phyloP scores from a whole-genome alignment of 2,888 invertebrate genomes.

The Drosophila helvetica region DNA sequence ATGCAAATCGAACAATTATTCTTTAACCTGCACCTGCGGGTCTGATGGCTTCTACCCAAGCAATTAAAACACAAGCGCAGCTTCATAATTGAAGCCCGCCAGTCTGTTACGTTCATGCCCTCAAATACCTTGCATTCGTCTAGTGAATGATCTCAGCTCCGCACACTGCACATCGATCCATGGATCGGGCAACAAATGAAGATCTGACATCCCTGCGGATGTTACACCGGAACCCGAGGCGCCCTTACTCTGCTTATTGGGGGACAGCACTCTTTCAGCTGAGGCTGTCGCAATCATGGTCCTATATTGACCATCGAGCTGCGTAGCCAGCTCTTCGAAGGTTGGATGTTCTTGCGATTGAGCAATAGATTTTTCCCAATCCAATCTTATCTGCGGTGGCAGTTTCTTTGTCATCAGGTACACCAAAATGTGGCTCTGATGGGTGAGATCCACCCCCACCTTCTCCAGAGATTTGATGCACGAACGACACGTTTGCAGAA shows the following conservation, averaged over 20 bases:
- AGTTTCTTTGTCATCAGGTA: neutral
- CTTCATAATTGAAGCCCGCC: neutral
- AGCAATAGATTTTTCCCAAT: neutral
- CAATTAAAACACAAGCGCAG: neutral
- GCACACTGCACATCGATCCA: neutral
- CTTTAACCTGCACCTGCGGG: neutral
- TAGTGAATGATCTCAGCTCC: neutral
- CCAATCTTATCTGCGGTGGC: neutral
- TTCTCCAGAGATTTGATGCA: conserved; percentile 5
- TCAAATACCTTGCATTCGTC: too few species aligned
- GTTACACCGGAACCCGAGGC: too few species aligned
- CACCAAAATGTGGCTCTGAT: neutral
- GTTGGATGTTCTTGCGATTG: too few species aligned
- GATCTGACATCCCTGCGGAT: too few species aligned
- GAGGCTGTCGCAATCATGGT: too few species aligned
- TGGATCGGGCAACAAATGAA: too few species aligned
- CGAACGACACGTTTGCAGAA: conserved; percentile 6
- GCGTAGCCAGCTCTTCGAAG: too few species aligned
- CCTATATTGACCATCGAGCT: too few species aligned
- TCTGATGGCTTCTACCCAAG: neutral
- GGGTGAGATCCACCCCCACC: neutral
- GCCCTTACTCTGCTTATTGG: too few species aligned
- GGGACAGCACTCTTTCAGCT: too few species aligned
- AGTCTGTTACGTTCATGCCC: neutral
- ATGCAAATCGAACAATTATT: too few species aligned